A percentile compares a stretch with the other conserved stretches of the same genome.
Conservation (phyloP, 2,113 vertebrate genomes). For the Dryoscopus gambensis region DNA sequence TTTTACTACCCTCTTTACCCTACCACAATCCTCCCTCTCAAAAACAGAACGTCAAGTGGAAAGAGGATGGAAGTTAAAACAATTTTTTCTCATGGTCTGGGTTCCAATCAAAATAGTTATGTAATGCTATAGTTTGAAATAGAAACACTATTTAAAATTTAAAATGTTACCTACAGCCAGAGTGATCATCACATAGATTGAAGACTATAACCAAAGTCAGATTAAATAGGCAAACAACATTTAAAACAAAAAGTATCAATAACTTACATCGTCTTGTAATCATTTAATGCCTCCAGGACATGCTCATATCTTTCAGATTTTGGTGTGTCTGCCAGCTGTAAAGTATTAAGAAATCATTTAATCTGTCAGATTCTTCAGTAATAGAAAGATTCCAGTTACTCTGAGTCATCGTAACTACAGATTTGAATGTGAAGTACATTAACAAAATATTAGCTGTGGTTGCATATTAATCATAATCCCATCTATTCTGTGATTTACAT, state of each 20-base stretch:
- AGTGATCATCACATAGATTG: background rate
- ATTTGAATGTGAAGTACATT: background rate
- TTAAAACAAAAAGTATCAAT: background rate
- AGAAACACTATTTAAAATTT: background rate
- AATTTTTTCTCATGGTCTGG: background rate
- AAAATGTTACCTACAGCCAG: background rate
- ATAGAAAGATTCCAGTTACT: slow-evolving; percentile 3
- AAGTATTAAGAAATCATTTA: slow-evolving; percentile 74
- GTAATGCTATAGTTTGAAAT: background rate
- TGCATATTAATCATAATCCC: background rate
- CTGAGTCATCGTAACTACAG: background rate
- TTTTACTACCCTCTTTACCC: background rate
- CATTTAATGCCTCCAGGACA: slow-evolving; percentile 91
- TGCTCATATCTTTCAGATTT: slow-evolving; percentile 88
- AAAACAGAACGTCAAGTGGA: background rate
- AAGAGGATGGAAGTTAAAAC: background rate
- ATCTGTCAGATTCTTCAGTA: background rate
- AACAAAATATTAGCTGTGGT: background rate
- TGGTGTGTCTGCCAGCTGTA: slow-evolving; percentile 88
- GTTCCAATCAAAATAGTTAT: background rate
- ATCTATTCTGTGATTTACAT: background rate
- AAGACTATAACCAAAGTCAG: background rate
- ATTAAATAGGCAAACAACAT: background rate
- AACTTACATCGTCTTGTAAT: slow-evolving; percentile 94
- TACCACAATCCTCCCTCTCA: background rate